These are phyloP conservation scores for Panthera leo DNA, from an alignment of 2,113 vertebrate species.

Conservation along the genomic window DNA sequence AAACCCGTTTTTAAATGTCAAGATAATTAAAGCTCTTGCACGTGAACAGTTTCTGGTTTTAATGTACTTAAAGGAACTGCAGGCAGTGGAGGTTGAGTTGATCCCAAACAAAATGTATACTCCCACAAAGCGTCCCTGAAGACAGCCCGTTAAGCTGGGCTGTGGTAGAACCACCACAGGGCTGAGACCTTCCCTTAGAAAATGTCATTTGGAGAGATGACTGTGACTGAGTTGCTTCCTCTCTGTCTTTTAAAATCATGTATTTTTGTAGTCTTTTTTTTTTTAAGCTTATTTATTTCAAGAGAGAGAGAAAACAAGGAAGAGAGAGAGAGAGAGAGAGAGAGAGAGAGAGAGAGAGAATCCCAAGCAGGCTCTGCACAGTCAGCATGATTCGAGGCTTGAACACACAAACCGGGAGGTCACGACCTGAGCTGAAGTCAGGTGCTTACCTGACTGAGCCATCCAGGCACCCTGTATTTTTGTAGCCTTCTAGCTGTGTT, in stretches of 20 bases:
- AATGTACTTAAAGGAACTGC: constrained; percentile 53
- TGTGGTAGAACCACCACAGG: neutral
- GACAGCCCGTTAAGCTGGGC: neutral
- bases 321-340: too few species aligned
- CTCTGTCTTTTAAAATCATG: neutral
- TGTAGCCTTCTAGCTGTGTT: neutral
- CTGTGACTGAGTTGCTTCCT: neutral
- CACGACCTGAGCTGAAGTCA: too few species aligned
- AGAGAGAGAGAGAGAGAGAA: too few species aligned
- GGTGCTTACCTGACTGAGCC: too few species aligned
- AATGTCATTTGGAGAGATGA: neutral
- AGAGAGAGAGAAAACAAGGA: too few species aligned
- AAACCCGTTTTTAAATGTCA: constrained; percentile 63
- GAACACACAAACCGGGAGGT: too few species aligned
- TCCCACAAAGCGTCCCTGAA: neutral
- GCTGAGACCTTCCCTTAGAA: neutral
- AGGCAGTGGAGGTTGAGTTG: neutral
- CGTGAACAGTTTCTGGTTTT: constrained; percentile 63
- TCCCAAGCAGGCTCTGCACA: too few species aligned
- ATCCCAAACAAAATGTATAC: neutral
- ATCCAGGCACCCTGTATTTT: neutral
- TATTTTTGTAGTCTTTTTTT: neutral
- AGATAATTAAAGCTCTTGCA: constrained; percentile 61
- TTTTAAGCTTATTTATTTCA: too few species aligned
- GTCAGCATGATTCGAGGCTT: too few species aligned